A percentile compares a stretch with the other conserved stretches of the same genome.
These are phyloP conservation scores for Rhogogaster chlorosoma DNA, from an alignment of 2,888 invertebrate species.

Conservation along the genomic window DNA sequence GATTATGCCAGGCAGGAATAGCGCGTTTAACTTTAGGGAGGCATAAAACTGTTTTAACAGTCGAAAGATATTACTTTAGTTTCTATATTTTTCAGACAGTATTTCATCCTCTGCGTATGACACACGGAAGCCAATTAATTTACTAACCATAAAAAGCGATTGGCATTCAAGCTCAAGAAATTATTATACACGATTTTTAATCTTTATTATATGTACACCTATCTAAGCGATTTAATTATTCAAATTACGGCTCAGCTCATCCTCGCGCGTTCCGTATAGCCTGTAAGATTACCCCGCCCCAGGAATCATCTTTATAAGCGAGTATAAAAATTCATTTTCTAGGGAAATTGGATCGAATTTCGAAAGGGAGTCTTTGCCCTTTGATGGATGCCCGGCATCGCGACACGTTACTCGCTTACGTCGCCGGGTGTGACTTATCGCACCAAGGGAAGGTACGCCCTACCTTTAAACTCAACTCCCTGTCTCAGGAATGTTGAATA, in stretches of 20 bases:
- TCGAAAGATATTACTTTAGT: neutral
- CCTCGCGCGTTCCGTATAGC: neutral
- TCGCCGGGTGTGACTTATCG: conserved; percentile 45
- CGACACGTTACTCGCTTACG: neutral
- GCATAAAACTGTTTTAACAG: neutral
- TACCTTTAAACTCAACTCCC: neutral
- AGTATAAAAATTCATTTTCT: conserved; percentile 15
- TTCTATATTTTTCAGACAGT: neutral
- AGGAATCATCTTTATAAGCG: neutral
- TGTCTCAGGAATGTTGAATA: conserved; percentile 29
- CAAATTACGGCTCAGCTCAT: neutral
- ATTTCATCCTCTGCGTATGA: neutral
- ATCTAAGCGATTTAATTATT: neutral
- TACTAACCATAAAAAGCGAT: neutral
- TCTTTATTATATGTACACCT: neutral
- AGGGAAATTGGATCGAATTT: conserved; percentile 31
- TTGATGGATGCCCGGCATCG: neutral
- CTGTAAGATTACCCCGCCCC: neutral
- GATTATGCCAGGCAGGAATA: neutral
- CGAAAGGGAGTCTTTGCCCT: neutral
- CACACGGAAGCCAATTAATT: neutral
- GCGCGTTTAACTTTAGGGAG: neutral
- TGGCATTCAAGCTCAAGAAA: neutral
- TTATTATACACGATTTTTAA: neutral
- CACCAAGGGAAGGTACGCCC: neutral